Conservation (phyloP, 2,888 invertebrate genomes). For the Osedax frankpressi region DNA sequence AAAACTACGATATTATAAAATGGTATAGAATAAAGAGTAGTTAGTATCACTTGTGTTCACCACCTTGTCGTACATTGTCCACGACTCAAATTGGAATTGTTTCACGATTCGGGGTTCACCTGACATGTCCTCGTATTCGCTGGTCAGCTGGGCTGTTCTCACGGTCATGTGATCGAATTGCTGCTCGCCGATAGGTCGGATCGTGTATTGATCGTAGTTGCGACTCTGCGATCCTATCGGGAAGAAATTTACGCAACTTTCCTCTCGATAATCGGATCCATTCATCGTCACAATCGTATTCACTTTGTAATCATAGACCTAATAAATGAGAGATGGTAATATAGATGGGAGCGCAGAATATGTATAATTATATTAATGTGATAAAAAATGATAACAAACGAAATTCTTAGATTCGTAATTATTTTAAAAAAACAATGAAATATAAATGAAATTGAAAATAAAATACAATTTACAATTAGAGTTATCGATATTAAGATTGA, state of each 20-base stretch:
- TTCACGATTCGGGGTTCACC: slow-evolving; percentile 30
- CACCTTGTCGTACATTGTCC: slow-evolving; percentile 35
- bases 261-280: slow-evolving; percentile 33
- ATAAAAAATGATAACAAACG: no score
- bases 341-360: no score
- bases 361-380: no score
- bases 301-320: slow-evolving; percentile 3
- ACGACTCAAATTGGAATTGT: slow-evolving; percentile 41
- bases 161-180: slow-evolving; percentile 33
- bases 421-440: no score
- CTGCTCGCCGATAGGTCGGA: slow-evolving; percentile 28
- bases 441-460: no score
- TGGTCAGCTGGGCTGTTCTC: slow-evolving; percentile 32
- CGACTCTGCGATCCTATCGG: slow-evolving; percentile 24
- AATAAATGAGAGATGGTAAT: no score
- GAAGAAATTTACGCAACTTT: slow-evolving; percentile 40
- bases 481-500: no score
- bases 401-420: no score
- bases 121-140: slow-evolving; percentile 25
- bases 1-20: no score
- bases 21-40: no score
- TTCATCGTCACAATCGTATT: slow-evolving; percentile 36
- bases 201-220: slow-evolving; percentile 31
- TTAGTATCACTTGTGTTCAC: no score
- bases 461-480: no score